Conservation (phyloP, 2,888 invertebrate genomes). For the Folsomia candida region DNA sequence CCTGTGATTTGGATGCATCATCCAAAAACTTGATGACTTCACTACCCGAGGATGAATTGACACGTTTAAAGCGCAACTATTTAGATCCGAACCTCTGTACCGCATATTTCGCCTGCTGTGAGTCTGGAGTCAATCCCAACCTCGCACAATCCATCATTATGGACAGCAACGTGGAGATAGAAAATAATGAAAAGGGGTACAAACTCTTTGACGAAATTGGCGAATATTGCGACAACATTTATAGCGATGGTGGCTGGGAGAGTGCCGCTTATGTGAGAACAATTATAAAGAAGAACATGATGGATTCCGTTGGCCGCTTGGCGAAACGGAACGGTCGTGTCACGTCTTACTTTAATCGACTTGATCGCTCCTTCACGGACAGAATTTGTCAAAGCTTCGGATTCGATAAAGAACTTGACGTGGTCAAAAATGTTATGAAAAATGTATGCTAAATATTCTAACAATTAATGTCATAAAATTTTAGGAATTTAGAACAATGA, state of each 20-base stretch:
- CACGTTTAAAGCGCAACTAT: background rate
- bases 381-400: conserved; percentile 33
- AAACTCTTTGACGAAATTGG: conserved; percentile 26
- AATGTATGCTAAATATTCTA: background rate
- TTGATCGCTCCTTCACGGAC: conserved; percentile 25
- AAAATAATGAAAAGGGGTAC: conserved; percentile 16
- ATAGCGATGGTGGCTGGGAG: conserved; percentile 31
- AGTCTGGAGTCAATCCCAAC: background rate
- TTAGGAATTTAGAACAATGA: background rate
- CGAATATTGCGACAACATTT: conserved; percentile 32
- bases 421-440: conserved; percentile 4
- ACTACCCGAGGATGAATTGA: background rate
- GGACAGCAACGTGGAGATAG: conserved; percentile 33
- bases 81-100: background rate
- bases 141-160: conserved; percentile 19
- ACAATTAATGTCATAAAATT: background rate
- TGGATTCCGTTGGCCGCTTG: conserved; percentile 25
- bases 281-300: conserved; percentile 38
- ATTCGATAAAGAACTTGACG: conserved; percentile 20
- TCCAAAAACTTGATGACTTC: background rate
- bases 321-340: conserved; percentile 38
- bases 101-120: background rate
- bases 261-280: conserved; percentile 37
- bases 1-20: conserved; percentile 20
- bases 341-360: conserved; percentile 41